Evolutionary conservation across 2,113 vertebrate genomes (phyloP).

Genomic region (Callipepla squamata): DNA sequence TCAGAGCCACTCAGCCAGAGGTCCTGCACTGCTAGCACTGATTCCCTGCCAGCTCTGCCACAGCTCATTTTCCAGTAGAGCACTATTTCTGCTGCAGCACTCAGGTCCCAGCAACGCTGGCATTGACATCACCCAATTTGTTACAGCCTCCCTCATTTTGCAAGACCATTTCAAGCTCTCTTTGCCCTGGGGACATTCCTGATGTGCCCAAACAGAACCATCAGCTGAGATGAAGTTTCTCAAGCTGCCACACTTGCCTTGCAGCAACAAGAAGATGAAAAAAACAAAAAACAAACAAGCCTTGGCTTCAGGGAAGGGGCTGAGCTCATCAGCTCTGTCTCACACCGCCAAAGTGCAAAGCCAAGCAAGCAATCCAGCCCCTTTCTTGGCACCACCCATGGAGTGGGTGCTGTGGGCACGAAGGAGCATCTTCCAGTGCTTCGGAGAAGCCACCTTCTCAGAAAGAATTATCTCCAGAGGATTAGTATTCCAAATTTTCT

Average conservation of each 20-base stretch:
- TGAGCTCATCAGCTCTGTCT: neutral
- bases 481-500: neutral
- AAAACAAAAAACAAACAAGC: neutral
- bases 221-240: neutral
- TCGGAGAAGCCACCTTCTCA: neutral
- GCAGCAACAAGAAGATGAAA: neutral
- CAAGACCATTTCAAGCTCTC: constrained; percentile 25
- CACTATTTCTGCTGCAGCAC: neutral
- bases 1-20: neutral
- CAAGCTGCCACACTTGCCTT: neutral
- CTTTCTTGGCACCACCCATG: neutral
- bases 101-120: neutral
- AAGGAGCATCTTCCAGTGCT: neutral
- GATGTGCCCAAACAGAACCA: neutral
- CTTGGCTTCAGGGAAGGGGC: neutral
- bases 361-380: neutral
- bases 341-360: neutral
- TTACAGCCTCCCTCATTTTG: constrained; percentile 34
- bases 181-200: constrained; percentile 1
- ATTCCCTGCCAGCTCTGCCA: neutral
- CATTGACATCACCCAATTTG: neutral
- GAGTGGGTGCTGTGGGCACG: neutral
- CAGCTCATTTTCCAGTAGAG: neutral
- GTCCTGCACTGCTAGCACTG: neutral
- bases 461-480: neutral